Base-by-base conservation (phyloP, 2,888 invertebrate genomes). In the Melikaiella ostensackeni region DNA sequence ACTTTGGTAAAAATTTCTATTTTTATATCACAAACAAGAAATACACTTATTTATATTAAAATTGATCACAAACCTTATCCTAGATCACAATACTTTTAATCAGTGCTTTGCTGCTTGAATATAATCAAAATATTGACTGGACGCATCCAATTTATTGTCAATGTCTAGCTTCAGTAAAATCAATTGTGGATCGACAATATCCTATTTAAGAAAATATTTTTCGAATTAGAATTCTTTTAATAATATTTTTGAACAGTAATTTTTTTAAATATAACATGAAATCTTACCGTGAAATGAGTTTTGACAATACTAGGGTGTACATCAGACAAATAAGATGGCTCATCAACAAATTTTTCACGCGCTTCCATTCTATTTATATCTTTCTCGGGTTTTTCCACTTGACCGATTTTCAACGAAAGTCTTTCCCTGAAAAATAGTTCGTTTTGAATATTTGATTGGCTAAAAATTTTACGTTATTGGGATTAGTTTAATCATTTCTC, bases 321-420 rank as follows among this genome's bases (percentile, higher is more conserved):
- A 42, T 70, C 46, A n/a, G 46, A 50, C 30, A n/a, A 70, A 50
- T 30, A 55, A 30, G 30, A n/a, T 13, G 50, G 46, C 50, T 70
- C 50, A 50, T 70, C 50, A 9, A 70, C n/a, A 30, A 30, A 50
- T 46, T 70, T 70, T 70, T 33, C 70, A 11, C 33, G 50, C 19
- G 9, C 7, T 33, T 70, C 9, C 11, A 70, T 70, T 8, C 24
- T 9, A 30, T 66, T 79, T 24, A 82, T 76, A 75, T 87, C 88
- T 80, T 84, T 88, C 79, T 88, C 89, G 38, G 88, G 88, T 80
- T 86, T 86, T 46, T 89, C 89, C 38, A 77, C 46, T 66, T 86
- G 86, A 59, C 70, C 79, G 5, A 83, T 79, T 61, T 79, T 83
- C 21, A 87, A 80, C 30, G 84, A 79, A 42, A 90, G 76, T 82